Evolutionary conservation across 2,113 vertebrate species (phyloP), one percentile per base, ranked within the genome.

Genomic region (Seriola rivoliana): DNA sequence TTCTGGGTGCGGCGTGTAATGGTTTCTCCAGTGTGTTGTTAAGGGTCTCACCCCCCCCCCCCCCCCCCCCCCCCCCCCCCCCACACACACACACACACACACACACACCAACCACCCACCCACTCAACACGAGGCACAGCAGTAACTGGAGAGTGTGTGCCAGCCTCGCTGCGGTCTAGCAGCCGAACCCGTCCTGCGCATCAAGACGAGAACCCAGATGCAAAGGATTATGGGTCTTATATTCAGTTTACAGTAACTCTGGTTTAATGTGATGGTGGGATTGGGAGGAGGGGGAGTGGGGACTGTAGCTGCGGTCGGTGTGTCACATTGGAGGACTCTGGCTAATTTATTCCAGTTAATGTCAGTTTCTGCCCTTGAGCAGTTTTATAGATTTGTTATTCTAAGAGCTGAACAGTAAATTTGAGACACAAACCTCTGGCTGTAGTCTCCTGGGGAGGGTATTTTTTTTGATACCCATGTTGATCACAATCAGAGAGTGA

Each of bases 201-300:
- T 80, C 76, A 82, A 84, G 77, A 83, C 68, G n/a, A 88, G 86
- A 67, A 74, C 84, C 87, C 91, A 95, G 84, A 93, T 93, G 93
- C 92, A 90, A 88, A 23, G 88, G 78, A 94, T 95, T 92, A 92
- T 92, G 79, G 86, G 77, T 87, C 90, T 87, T 89, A 82, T 91
- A 85, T 75, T 75, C 80, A 82, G 75, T 93, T 93, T 93, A 90
- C 91, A 63, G 92, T 89, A 92, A 93, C 81, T 87, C 68, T 71
- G 82, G 84, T 89, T 93, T 81, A 90, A 78, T 85, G 78, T 2
- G 74, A 67, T 81, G 77, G 86, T 80, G 81, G 85, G 78, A 40
- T 75, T 11, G 5, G 66, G 64, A 50, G 60, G n/a, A 12, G 63
- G 14, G 34, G 36, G 40, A 14, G 12, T 1, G 25, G 68, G 71